These are phyloP conservation scores for Cisticola juncidis DNA, from an alignment of 2,113 vertebrate species.

Conservation along the genomic window DNA sequence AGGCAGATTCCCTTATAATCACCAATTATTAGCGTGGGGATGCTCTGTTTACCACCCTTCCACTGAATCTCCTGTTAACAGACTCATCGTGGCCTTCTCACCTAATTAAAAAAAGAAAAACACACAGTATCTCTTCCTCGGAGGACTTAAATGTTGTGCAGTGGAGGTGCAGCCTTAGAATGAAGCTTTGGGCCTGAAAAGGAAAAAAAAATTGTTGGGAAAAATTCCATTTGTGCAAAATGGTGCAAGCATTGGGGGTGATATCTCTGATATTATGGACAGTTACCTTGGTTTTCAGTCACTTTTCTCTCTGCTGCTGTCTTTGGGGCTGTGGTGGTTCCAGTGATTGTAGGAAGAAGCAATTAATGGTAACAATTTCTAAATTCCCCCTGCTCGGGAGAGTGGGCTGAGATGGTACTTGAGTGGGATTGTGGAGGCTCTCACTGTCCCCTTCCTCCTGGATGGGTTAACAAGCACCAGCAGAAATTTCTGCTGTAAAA, in stretches of 20 bases:
- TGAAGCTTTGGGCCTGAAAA: not conserved
- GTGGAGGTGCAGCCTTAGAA: not conserved
- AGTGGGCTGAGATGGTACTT: not conserved
- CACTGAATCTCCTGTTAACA: not conserved
- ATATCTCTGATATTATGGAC: not conserved
- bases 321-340: not conserved
- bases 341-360: not conserved
- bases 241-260: not conserved
- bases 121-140: fast-evolving
- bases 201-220: not conserved
- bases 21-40: not conserved
- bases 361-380: not conserved
- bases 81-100: not conserved
- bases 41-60: not conserved
- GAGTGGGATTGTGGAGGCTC: not conserved
- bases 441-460: not conserved
- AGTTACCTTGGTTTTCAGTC: not conserved
- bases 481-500: not conserved
- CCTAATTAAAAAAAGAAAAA: not conserved
- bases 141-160: not conserved
- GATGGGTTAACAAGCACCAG: not conserved
- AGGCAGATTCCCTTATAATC: not conserved
- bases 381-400: not conserved
- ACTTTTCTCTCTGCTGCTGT: not conserved
- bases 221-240: not conserved